These are phyloP conservation scores for Sclerodermus sp. DNA, from an alignment of 2,888 invertebrate genomes.

Conservation along the genomic window DNA sequence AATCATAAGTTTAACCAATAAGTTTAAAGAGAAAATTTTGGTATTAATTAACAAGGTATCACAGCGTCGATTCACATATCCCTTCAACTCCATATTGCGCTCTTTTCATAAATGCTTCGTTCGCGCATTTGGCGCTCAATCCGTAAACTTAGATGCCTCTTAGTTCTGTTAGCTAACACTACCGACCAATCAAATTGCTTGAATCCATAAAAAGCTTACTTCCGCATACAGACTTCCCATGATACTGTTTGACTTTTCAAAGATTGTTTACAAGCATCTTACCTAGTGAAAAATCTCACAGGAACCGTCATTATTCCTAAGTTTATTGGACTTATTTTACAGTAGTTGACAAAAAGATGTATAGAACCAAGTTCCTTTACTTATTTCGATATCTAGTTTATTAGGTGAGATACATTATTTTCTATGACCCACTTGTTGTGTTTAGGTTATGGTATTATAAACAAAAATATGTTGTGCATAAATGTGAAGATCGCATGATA, in stretches of 20 bases:
- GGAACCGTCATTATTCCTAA: slow-evolving; percentile 15
- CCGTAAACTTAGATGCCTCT: not conserved
- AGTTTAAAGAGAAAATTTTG: too few relatives aligned
- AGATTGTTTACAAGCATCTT: slow-evolving; percentile 52
- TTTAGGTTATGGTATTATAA: slow-evolving; percentile 55
- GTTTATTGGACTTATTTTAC: slow-evolving; percentile 10
- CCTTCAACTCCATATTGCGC: too few relatives aligned
- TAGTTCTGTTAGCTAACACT: not conserved
- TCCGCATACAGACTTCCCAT: slow-evolving; percentile 42
- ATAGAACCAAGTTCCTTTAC: slow-evolving; percentile 11
- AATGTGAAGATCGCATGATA: slow-evolving; percentile 35
- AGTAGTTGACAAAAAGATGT: slow-evolving; percentile 18
- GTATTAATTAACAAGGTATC: too few relatives aligned
- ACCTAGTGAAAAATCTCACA: slow-evolving; percentile 23
- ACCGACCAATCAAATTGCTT: too few relatives aligned
- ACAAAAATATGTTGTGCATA: slow-evolving; percentile 49
- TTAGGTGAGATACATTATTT: slow-evolving; percentile 23
- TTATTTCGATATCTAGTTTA: slow-evolving; percentile 13
- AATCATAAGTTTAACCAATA: too few relatives aligned
- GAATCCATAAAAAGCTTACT: slow-evolving; percentile 16
- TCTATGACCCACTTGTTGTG: slow-evolving; percentile 52
- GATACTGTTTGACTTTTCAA: slow-evolving; percentile 34
- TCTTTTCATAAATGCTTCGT: too few relatives aligned
- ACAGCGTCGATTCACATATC: too few relatives aligned
- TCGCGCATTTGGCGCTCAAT: too few relatives aligned